Evolutionary conservation across 1,140 invertebrate genomes (phyloP).

Genomic region (Papilio helenus): DNA sequence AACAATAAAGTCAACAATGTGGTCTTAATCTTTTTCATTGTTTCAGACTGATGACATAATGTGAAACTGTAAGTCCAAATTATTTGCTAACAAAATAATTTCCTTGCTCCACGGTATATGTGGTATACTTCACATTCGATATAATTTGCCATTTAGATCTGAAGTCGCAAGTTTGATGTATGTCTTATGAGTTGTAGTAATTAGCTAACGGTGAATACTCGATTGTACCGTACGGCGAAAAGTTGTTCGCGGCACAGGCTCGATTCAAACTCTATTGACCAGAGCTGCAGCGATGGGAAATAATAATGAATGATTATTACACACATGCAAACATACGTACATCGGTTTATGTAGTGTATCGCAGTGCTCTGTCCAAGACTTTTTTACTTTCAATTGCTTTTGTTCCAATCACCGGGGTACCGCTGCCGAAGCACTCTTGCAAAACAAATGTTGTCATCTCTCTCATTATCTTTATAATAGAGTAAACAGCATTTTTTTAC

Average conservation of each 20-base stretch:
- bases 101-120: neutral
- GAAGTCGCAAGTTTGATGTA: slow-evolving; percentile 6
- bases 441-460: neutral
- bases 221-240: slow-evolving; percentile 38
- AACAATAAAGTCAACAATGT: too few relatives aligned
- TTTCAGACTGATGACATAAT: neutral
- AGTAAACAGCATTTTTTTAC: neutral
- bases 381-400: neutral
- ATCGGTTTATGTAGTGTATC: neutral
- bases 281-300: slow-evolving; percentile 7
- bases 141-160: slow-evolving; percentile 21
- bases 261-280: slow-evolving; percentile 22
- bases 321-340: neutral
- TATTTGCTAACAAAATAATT: neutral
- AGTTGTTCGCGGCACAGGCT: slow-evolving; percentile 12
- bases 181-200: slow-evolving; percentile 36
- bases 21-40: too few relatives aligned
- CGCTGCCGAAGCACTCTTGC: too few relatives aligned
- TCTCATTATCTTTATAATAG: neutral
- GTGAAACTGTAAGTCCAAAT: neutral
- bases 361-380: neutral
- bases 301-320: slow-evolving; percentile 23
- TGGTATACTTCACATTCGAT: neutral
- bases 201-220: slow-evolving; percentile 37
- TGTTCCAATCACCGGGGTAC: neutral